Percentiles rank a stretch among this genome's conserved stretches.
Conservation (phyloP, 2,888 invertebrate species). For the Parthenolecanium corni region DNA sequence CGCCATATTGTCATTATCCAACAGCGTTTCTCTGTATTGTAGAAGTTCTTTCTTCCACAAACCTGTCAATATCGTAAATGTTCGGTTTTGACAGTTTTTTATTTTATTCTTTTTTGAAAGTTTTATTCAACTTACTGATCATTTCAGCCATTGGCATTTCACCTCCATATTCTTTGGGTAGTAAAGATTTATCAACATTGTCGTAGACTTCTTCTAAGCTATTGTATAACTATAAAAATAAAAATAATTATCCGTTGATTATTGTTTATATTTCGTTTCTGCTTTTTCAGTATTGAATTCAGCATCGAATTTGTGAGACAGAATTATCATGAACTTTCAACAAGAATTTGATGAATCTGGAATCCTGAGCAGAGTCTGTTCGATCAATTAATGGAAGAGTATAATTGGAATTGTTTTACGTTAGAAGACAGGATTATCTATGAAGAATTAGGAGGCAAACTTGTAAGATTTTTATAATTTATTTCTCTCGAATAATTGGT, state of each 20-base stretch:
- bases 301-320: too few relatives aligned
- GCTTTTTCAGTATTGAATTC: too few relatives aligned
- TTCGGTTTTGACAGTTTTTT: neutral
- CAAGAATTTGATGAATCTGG: too few relatives aligned
- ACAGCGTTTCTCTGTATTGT: slow-evolving; percentile 34
- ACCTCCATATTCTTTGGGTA: slow-evolving; percentile 64
- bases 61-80: slow-evolving; percentile 30
- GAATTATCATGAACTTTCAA: too few relatives aligned
- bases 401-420: too few relatives aligned
- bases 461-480: too few relatives aligned
- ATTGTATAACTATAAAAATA: slow-evolving; percentile 45
- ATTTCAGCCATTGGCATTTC: slow-evolving; percentile 56
- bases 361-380: too few relatives aligned
- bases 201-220: slow-evolving; percentile 49
- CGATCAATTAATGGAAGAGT: too few relatives aligned
- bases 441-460: too few relatives aligned
- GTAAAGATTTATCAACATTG: slow-evolving; percentile 48
- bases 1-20: slow-evolving; percentile 37
- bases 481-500: too few relatives aligned
- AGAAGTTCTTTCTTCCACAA: slow-evolving; percentile 37
- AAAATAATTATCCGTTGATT: neutral
- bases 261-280: too few relatives aligned
- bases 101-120: neutral
- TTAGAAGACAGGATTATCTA: too few relatives aligned
- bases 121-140: slow-evolving; percentile 41